phyloP scores from a whole-genome alignment of 2,888 invertebrate genomes.

The Luffia ferchaultella region DNA sequence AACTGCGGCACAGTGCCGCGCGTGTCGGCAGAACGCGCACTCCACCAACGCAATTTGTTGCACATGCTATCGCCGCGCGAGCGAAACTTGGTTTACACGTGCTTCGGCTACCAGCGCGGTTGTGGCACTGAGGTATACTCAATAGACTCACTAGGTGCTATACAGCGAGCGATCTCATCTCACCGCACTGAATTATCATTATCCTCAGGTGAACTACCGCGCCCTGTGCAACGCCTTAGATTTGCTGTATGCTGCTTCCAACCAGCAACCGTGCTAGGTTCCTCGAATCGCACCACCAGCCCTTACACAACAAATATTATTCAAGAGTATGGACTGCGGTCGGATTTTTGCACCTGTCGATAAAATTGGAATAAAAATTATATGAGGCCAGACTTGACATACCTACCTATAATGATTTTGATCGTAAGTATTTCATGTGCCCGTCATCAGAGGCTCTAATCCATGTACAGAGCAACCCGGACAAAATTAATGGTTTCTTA shows the following conservation, averaged over 20 bases:
- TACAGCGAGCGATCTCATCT: not conserved
- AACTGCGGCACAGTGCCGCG: constrained; percentile 73
- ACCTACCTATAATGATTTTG: no score
- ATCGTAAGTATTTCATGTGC: no score
- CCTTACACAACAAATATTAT: no score
- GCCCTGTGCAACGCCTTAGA: constrained; percentile 73
- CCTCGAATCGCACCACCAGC: no score
- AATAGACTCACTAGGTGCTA: not conserved
- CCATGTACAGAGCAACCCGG: no score
- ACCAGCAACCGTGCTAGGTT: constrained; percentile 41
- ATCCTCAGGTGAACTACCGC: constrained; percentile 71
- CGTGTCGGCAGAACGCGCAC: constrained; percentile 70
- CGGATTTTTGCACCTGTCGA: no score
- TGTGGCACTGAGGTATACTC: constrained; percentile 40
- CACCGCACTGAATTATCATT: not conserved
- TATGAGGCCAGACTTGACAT: no score
- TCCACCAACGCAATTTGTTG: constrained; percentile 71
- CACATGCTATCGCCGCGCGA: constrained; percentile 71
- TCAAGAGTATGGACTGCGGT: no score
- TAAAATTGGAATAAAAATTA: no score
- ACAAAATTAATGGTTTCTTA: no score
- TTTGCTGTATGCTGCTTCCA: constrained; percentile 67
- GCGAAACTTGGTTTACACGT: constrained; percentile 75
- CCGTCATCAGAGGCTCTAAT: no score
- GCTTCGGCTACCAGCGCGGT: constrained; percentile 74